phyloP scores from a whole-genome alignment of 2,113 vertebrate genomes.

The Platysternon megacephalum region DNA sequence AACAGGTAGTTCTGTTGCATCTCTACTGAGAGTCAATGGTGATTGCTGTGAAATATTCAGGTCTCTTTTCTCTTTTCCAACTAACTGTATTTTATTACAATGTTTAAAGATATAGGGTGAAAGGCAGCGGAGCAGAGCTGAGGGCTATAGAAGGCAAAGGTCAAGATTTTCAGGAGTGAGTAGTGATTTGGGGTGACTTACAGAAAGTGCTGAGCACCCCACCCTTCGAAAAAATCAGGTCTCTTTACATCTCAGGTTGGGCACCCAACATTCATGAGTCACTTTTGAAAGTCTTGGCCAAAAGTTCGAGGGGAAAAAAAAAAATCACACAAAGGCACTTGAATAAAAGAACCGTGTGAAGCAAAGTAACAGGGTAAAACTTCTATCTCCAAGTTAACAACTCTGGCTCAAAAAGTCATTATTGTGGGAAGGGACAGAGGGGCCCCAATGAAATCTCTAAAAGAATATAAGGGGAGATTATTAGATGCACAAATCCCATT shows the following conservation, averaged over 20 bases:
- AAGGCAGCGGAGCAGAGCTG: too few species aligned
- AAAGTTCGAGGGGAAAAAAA: background rate
- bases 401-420: too few species aligned
- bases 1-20: background rate
- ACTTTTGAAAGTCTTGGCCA: too few species aligned
- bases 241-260: too few species aligned
- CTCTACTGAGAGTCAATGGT: background rate
- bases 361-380: background rate
- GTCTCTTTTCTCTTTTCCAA: background rate
- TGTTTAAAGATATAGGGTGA: too few species aligned
- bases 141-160: background rate
- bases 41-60: background rate
- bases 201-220: conserved; percentile 4
- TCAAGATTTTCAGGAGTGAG: conserved; percentile 21
- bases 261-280: too few species aligned
- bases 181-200: conserved; percentile 6
- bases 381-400: background rate
- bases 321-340: background rate
- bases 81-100: background rate
- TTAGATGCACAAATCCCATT: background rate
- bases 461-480: background rate
- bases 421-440: background rate
- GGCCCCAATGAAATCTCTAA: background rate
- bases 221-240: background rate
- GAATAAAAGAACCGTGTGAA: background rate